phyloP scores from a whole-genome alignment of 2,797 vertebrate genomes.

The Choloepus didactylus region DNA sequence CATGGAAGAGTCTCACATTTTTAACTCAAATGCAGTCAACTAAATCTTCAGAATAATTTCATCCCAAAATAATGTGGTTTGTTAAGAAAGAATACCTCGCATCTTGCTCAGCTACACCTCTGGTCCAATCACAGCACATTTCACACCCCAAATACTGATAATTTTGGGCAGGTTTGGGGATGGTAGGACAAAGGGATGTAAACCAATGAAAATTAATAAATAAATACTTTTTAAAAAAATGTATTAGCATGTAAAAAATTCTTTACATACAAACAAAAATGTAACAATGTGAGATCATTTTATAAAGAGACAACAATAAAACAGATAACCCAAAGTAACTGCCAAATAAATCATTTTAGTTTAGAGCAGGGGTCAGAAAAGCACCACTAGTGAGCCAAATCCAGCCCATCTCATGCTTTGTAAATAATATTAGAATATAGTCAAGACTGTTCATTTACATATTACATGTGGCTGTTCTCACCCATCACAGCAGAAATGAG shows the following conservation, averaged over 20 bases:
- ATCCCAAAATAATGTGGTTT: background rate
- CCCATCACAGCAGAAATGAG: background rate
- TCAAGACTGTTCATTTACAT: background rate
- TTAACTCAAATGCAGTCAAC: conserved; percentile 18
- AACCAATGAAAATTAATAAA: background rate
- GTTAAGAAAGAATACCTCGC: background rate
- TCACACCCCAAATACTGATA: background rate
- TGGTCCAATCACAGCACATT: background rate
- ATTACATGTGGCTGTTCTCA: background rate
- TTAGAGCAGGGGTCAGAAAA: background rate
- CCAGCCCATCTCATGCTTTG: background rate
- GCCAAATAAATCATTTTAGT: background rate
- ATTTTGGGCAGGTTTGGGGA: background rate
- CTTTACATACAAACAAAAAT: background rate
- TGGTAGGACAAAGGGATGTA: conserved; percentile 24
- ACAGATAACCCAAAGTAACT: background rate
- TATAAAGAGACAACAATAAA: background rate
- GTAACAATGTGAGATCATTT: background rate
- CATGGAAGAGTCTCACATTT: background rate
- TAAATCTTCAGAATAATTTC: background rate
- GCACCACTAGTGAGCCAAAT: background rate
- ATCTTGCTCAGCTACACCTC: background rate
- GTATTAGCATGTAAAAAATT: background rate
- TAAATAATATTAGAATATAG: conserved; percentile 40
- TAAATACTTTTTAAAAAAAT: background rate